phyloP scores from a whole-genome alignment of 64 coral and sea anemone genomes.

The Stylophora pistillata region DNA sequence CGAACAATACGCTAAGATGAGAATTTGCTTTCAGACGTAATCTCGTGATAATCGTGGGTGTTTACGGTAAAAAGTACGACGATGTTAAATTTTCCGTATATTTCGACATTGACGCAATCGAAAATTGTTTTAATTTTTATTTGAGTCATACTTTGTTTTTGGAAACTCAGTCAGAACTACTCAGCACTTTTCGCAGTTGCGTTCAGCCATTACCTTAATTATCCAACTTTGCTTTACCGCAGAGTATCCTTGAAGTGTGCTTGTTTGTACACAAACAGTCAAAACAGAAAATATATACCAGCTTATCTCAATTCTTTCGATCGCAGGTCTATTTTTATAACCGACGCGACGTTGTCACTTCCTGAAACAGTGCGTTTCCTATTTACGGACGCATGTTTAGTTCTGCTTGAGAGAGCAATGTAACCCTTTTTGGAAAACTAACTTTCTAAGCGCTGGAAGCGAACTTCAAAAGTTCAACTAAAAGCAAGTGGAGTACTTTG shows the following conservation, averaged over 20 bases:
- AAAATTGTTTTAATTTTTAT: background rate
- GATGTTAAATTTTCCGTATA: background rate
- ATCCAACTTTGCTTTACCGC: background rate
- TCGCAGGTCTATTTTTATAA: background rate
- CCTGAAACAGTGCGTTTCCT: background rate
- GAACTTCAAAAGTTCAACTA: background rate
- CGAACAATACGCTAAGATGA: slow-evolving; percentile 15
- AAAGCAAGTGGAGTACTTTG: background rate
- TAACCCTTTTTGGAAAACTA: background rate
- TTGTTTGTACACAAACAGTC: background rate
- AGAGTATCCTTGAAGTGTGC: background rate
- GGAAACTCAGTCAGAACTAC: background rate
- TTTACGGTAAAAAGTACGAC: background rate
- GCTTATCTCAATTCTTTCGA: background rate
- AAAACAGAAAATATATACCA: background rate
- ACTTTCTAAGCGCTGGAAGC: background rate
- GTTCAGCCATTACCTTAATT: background rate
- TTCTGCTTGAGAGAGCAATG: background rate
- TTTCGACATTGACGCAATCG: background rate
- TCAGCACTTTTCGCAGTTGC: background rate
- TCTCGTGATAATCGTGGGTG: slow-evolving; percentile 1
- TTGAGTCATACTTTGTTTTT: background rate
- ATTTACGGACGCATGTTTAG: background rate
- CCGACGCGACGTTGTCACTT: background rate
- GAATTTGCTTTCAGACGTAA: slow-evolving; percentile 8